These are phyloP conservation scores for Atta colombica DNA, from an alignment of 1,140 invertebrate genomes.

Conservation along the genomic window DNA sequence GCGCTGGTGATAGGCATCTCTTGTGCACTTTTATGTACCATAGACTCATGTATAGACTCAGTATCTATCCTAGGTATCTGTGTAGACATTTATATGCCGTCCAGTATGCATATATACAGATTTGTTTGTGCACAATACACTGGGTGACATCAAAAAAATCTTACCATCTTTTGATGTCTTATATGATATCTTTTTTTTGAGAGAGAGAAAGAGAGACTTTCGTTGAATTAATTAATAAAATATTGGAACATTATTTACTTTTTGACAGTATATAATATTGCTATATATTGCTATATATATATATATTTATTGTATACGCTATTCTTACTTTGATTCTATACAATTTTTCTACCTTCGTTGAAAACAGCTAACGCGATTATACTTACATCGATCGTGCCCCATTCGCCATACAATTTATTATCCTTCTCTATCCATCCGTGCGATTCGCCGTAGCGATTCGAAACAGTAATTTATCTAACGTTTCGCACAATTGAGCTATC, in stretches of 20 bases:
- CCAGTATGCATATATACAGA: conserved; percentile 33
- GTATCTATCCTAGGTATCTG: conserved; percentile 77
- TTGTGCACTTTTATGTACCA: conserved; percentile 85
- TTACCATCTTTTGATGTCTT: neutral
- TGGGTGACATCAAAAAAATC: conserved; percentile 65
- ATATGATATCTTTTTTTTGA: neutral
- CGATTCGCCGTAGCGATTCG: conserved; percentile 42
- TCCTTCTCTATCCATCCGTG: conserved; percentile 14
- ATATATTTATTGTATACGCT: neutral
- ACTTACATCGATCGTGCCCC: conserved; percentile 42
- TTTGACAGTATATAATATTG: neutral
- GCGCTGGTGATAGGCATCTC: conserved; percentile 83
- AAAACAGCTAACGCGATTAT: conserved; percentile 36
- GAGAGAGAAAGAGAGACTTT: neutral
- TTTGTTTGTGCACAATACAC: conserved; percentile 56
- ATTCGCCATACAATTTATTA: conserved; percentile 48
- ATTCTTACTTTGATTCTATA: neutral
- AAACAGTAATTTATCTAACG: conserved; percentile 60
- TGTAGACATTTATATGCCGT: conserved; percentile 75
- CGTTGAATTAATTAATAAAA: neutral
- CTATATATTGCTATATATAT: neutral
- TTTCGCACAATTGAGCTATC: conserved; percentile 66
- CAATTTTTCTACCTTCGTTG: conserved; percentile 8
- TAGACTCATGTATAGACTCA: conserved; percentile 63
- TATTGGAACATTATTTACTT: neutral